Evolutionary conservation across 2,888 invertebrate species (phyloP).

Genomic region (Idaea biselata): DNA sequence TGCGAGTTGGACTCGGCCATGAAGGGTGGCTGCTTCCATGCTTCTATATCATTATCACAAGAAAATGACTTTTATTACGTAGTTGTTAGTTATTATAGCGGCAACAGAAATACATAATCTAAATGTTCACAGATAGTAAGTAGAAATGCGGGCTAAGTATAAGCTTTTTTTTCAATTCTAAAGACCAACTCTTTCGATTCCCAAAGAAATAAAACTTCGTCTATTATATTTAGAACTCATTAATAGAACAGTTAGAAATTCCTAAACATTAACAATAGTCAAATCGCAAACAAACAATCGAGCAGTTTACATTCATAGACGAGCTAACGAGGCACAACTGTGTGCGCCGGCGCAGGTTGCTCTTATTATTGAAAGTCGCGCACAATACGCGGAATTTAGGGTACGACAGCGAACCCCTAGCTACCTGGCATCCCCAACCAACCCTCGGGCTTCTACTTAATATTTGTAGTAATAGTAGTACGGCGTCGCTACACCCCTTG

Average conservation of each 20-base stretch:
- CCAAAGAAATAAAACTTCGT: background rate
- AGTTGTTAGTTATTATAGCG: too few species aligned
- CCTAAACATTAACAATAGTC: slow-evolving; percentile 30
- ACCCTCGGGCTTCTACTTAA: slow-evolving; percentile 15
- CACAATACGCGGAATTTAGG: slow-evolving; percentile 59
- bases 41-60: too few species aligned
- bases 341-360: slow-evolving; percentile 43
- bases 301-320: slow-evolving; percentile 32
- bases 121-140: too few species aligned
- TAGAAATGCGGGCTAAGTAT: too few species aligned
- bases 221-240: background rate
- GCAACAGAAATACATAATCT: too few species aligned
- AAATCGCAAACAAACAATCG: slow-evolving; percentile 42
- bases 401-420: slow-evolving; percentile 48
- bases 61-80: too few species aligned
- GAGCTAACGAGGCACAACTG: slow-evolving; percentile 25
- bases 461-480: slow-evolving; percentile 29
- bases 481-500: slow-evolving; percentile 52
- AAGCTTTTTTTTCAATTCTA: background rate
- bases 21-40: too few species aligned
- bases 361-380: slow-evolving; percentile 43
- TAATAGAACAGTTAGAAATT: slow-evolving; percentile 11
- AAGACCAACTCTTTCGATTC: background rate
- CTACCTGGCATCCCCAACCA: slow-evolving; percentile 58
- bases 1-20: too few species aligned